Conservation (phyloP, 2,113 vertebrate species). For the Solea solea region DNA sequence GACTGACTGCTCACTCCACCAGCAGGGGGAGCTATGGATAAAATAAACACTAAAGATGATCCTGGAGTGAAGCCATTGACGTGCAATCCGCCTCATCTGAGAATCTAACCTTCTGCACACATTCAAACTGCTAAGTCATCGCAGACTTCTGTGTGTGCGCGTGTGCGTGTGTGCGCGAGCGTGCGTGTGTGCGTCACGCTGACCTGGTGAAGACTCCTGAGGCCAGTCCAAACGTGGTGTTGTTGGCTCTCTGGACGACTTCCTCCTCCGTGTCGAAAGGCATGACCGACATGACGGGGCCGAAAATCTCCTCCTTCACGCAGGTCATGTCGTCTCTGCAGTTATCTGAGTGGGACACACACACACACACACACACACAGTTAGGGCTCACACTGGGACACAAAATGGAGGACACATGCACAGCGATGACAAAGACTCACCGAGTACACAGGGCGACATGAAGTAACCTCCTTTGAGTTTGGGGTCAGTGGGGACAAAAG, state of each 20-base stretch:
- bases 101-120: accelerated
- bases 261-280: constrained; percentile 94
- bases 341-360: constrained; percentile 79
- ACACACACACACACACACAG: not conserved
- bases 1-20: no score
- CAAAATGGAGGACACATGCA: not conserved
- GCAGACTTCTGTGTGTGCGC: not conserved
- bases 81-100: not conserved
- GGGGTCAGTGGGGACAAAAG: constrained; percentile 84
- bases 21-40: no score
- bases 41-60: not conserved
- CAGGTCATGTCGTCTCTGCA: constrained; percentile 95
- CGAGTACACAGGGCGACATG: constrained; percentile 91
- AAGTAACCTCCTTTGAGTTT: constrained; percentile 91
- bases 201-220: constrained; percentile 97
- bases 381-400: not conserved
- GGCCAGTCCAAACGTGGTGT: constrained; percentile 90
- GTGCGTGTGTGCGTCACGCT: not conserved
- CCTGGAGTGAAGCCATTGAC: not conserved
- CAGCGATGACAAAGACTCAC: constrained; percentile 69
- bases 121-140: not conserved
- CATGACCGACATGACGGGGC: constrained; percentile 96
- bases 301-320: constrained; percentile 97
- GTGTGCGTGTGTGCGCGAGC: no score
- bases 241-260: constrained; percentile 89